phyloP scores from a whole-genome alignment of 2,888 invertebrate species.

The Nesidiocoris tenuis region DNA sequence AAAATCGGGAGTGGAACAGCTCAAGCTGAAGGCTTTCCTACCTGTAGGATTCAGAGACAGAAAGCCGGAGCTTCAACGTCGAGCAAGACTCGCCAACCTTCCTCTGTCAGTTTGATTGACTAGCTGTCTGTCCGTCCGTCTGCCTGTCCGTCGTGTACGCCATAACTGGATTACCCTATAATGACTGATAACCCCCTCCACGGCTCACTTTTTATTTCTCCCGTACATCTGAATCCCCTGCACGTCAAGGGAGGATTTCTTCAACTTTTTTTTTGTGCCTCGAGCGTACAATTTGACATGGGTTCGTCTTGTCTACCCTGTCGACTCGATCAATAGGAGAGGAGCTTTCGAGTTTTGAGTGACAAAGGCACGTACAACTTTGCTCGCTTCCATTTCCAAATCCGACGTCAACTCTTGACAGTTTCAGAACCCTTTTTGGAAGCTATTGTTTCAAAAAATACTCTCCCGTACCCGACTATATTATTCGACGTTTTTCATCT shows the following conservation, averaged over 20 bases:
- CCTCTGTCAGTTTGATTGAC: constrained; percentile 38
- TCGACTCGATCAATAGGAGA: constrained; percentile 42
- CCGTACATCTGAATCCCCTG: constrained; percentile 20
- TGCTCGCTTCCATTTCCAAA: constrained; percentile 38
- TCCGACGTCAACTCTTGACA: constrained; percentile 29
- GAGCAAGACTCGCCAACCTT: constrained; percentile 28
- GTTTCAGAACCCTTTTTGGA: background rate
- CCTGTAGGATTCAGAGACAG: constrained; percentile 39
- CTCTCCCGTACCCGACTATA: too few relatives aligned
- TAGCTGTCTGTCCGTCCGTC: constrained; percentile 41
- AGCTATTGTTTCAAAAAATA: too few relatives aligned
- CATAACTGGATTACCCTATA: constrained; percentile 45
- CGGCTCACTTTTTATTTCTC: constrained; percentile 21
- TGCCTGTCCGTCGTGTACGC: constrained; percentile 34
- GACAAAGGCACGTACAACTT: constrained; percentile 41
- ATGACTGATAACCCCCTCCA: constrained; percentile 34
- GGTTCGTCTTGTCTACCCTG: constrained; percentile 42
- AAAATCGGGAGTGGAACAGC: background rate
- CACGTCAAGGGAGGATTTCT: constrained; percentile 11
- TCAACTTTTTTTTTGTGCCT: constrained; percentile 11
- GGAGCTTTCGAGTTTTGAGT: constrained; percentile 31
- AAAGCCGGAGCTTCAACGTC: constrained; percentile 29
- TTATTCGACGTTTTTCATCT: too few relatives aligned
- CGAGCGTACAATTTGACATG: constrained; percentile 30
- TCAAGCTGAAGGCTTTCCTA: constrained; percentile 8